Evolutionary conservation across 2,888 invertebrate genomes (phyloP), one percentile per base, ranked within the genome.

Genomic region (Meta bourneti): DNA sequence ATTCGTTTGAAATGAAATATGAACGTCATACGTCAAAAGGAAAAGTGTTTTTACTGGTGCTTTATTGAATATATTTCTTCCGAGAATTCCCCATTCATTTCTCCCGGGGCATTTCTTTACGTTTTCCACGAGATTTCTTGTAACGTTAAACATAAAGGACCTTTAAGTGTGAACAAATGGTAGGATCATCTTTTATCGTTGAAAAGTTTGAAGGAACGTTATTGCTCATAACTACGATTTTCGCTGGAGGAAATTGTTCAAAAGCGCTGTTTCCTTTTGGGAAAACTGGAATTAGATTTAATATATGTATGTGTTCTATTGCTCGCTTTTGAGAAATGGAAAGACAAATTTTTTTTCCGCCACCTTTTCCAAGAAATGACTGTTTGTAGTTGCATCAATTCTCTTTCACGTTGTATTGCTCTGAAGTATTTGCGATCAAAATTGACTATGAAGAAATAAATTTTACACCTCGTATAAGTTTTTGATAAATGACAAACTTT

Each of bases 61-160:
- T 90, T 90, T 86, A 90, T 90, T 90, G 90, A 90, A 90, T 90
- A 86, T 85, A 78, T 85, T 80, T 89, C 49, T 86, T 78, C 61
- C 80, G 61, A 49, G 61, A 79, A 34, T 19, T 61, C 61, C 20
- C 51, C 13, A 61, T 81, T 74, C 19, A n/a, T 75, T 16, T 79
- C 19, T 71, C 48, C 20, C 1, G 51, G 75, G 72, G 51, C 82
- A 51, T 83, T 83, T 20, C 20, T 48, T 51, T 61, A 48, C 52
- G 74, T 51, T 54, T 86, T 78, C 61, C 78, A 34, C 78, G 54
- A 51, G 77, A 51, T 80, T 81, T 80, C 48, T 72, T 49, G 19
- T 74, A 81, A 81, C 54, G 52, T 70, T 54, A 54, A 71, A 48
- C 71, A 72, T 70, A 87, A 71, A 70, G 72, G 51, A 51, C 61